Conservation (phyloP, 2,888 invertebrate species). For the Germaria angustata region DNA sequence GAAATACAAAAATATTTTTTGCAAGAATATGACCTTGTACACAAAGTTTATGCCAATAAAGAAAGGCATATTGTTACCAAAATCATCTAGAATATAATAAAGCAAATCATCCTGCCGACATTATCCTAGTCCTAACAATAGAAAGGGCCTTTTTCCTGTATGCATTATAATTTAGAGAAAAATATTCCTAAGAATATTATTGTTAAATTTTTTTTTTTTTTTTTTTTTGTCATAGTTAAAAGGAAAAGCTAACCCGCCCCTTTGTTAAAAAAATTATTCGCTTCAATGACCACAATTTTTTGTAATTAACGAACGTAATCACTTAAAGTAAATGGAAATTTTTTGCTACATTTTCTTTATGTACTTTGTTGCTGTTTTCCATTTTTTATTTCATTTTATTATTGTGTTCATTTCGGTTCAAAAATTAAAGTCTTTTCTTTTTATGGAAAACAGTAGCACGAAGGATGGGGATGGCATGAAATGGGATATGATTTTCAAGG, state of each 20-base stretch:
- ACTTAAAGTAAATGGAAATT: conserved; percentile 69
- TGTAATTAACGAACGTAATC: conserved; percentile 68
- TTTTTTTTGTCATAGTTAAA: no score
- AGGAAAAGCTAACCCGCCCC: not conserved
- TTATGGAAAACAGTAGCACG: not conserved
- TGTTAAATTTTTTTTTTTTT: no score
- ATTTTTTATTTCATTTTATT: not conserved
- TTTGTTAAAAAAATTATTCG: conserved; percentile 54
- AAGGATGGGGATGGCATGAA: not conserved
- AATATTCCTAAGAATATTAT: no score
- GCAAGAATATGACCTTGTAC: no score
- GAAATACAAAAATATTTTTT: no score
- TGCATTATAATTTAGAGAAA: no score
- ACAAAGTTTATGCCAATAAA: no score
- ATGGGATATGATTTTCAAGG: conserved; percentile 45
- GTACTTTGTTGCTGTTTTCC: not conserved
- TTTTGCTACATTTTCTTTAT: conserved; percentile 5
- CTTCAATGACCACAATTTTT: conserved; percentile 66
- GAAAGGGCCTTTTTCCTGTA: no score
- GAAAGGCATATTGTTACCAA: no score
- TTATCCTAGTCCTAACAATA: no score
- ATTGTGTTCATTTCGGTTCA: not conserved
- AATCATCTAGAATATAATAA: no score
- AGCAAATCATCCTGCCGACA: no score
- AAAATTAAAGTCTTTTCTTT: not conserved